Conservation (phyloP, 2,888 invertebrate species). For the Xestia xanthographa region DNA sequence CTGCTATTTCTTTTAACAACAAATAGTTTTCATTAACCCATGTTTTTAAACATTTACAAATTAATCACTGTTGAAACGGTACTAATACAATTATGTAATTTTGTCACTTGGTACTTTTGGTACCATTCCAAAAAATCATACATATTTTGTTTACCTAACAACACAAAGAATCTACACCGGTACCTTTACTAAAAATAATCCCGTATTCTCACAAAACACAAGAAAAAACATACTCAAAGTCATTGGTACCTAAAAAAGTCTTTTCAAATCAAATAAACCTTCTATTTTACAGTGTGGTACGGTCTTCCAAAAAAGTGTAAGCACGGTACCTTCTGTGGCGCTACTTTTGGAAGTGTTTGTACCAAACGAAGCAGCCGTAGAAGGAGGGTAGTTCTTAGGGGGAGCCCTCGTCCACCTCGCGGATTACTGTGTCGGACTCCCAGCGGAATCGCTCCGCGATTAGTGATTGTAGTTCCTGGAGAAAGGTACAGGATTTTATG, state of each 20-base stretch:
- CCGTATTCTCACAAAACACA: conserved; percentile 2
- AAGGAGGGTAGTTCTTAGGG: conserved; percentile 79
- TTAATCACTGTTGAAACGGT: conserved; percentile 1
- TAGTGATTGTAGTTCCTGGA: conserved; percentile 91
- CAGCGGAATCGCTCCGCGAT: conserved; percentile 90
- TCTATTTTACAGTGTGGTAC: conserved; percentile 45
- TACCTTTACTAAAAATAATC: conserved; percentile 28
- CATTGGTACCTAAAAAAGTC: conserved; percentile 44
- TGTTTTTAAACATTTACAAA: not conserved
- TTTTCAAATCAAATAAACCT: conserved; percentile 43
- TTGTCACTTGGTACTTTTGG: conserved; percentile 27
- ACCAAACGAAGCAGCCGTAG: conserved; percentile 69
- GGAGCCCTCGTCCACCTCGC: conserved; percentile 92
- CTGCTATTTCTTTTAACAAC: not conserved
- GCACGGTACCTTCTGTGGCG: conserved; percentile 36
- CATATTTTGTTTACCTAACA: not conserved
- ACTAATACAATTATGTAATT: not conserved
- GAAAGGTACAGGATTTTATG: conserved; percentile 12
- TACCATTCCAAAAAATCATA: conserved; percentile 23
- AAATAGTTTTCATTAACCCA: not conserved
- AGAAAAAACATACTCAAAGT: conserved; percentile 26
- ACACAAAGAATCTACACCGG: conserved; percentile 8
- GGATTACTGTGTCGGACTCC: conserved; percentile 93
- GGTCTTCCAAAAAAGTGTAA: conserved; percentile 27
- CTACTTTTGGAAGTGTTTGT: conserved; percentile 68